These are phyloP conservation scores for Noctua pronuba DNA, from an alignment of 2,888 invertebrate species.

Conservation along the genomic window DNA sequence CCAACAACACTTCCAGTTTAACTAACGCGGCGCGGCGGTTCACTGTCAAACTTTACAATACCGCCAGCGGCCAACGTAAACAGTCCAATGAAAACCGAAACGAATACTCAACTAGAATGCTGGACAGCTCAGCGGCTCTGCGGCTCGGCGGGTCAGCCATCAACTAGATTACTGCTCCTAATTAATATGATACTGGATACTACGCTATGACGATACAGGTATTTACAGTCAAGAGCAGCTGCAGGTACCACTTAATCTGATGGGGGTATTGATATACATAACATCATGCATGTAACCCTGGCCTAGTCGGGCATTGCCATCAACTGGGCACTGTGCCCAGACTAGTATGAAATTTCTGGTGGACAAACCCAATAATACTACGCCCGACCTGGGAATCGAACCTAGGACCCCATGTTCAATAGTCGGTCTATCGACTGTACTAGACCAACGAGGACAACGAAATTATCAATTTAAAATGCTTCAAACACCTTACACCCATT, in stretches of 20 bases:
- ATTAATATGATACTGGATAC: constrained; percentile 39
- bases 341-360: no score
- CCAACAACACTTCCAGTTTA: constrained; percentile 5
- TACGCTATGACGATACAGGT: neutral
- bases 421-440: neutral
- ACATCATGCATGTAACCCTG: neutral
- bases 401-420: neutral
- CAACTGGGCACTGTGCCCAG: no score
- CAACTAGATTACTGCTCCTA: constrained; percentile 48
- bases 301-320: no score
- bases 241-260: neutral
- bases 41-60: constrained; percentile 53
- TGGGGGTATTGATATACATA: neutral
- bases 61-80: constrained; percentile 46
- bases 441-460: neutral
- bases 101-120: constrained; percentile 33
- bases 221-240: neutral
- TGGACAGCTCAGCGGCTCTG: constrained; percentile 19
- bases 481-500: neutral
- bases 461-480: neutral
- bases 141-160: constrained; percentile 14
- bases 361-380: neutral
- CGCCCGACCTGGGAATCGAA: neutral
- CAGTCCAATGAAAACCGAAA: constrained; percentile 55
- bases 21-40: neutral